Conservation (phyloP, 2,113 vertebrate species). For the Eleginops maclovinus region DNA sequence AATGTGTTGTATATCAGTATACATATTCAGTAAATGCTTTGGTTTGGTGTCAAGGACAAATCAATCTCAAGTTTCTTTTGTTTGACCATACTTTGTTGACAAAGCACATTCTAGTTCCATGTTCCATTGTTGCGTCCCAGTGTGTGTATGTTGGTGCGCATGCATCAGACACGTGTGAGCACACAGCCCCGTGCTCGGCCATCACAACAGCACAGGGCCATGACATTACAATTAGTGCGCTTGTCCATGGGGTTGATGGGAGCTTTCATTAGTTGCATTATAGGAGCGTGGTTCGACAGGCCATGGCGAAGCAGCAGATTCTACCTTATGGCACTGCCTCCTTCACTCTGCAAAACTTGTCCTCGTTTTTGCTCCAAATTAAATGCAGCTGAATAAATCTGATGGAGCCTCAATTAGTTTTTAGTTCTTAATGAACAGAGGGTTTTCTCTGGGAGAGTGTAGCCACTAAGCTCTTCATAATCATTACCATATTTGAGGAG, state of each 20-base stretch:
- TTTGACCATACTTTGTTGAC: not conserved
- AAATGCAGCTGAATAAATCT: conserved; percentile 30
- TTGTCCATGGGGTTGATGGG: conserved; percentile 42
- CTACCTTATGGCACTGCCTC: conserved; percentile 45
- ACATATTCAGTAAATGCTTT: not conserved
- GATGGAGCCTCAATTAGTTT: conserved; percentile 17
- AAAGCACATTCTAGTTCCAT: not conserved
- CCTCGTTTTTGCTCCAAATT: conserved; percentile 6
- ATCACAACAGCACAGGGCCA: not conserved
- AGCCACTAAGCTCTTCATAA: not conserved
- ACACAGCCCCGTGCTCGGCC: not conserved
- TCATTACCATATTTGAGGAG: conserved; percentile 12
- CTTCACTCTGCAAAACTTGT: conserved; percentile 16
- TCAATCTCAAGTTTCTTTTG: not conserved
- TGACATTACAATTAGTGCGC: conserved; percentile 31
- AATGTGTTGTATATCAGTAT: not conserved
- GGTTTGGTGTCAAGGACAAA: not conserved
- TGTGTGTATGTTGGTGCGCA: not conserved
- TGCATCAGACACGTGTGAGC: conserved; percentile 3
- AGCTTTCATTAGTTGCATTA: conserved; percentile 70
- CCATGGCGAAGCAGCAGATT: conserved; percentile 42
- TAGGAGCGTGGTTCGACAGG: conserved; percentile 48
- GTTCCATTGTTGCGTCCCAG: not conserved
- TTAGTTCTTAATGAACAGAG: conserved; percentile 13
- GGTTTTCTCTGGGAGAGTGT: not conserved